phyloP scores from a whole-genome alignment of 2,888 invertebrate species.

The Protophormia terraenovae region DNA sequence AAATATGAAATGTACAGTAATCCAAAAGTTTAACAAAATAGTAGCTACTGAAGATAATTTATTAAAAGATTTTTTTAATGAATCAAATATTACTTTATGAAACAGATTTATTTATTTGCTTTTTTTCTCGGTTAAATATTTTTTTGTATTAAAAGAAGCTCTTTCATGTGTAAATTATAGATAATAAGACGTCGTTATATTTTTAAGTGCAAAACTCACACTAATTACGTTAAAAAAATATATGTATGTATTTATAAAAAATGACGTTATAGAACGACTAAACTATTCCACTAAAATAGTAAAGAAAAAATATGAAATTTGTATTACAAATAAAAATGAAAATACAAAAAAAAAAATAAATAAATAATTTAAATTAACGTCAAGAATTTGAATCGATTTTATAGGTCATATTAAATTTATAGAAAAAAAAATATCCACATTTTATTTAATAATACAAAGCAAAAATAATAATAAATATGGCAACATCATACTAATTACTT shows the following conservation, averaged over 20 bases:
- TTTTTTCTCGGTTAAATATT: not conserved
- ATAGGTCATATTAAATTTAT: no score
- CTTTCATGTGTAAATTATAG: constrained; percentile 48
- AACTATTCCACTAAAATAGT: no score
- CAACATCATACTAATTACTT: no score
- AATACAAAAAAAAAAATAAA: no score
- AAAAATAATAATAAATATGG: not conserved
- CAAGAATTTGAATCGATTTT: no score
- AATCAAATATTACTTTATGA: not conserved
- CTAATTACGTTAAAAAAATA: constrained; percentile 2
- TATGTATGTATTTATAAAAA: not conserved
- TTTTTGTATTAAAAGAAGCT: not conserved
- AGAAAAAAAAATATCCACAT: no score
- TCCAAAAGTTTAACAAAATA: no score
- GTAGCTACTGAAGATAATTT: not conserved
- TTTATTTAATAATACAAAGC: no score
- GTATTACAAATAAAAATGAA: no score
- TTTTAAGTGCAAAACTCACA: constrained; percentile 33
- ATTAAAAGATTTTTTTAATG: constrained; percentile 5
- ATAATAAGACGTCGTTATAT: constrained; percentile 33
- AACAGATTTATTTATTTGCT: constrained; percentile 12
- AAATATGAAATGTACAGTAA: not conserved
- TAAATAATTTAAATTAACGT: not conserved
- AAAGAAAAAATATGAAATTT: no score
- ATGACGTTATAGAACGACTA: not conserved